Conservation (phyloP, 2,797 vertebrate species). For the Notolabrus celidotus region DNA sequence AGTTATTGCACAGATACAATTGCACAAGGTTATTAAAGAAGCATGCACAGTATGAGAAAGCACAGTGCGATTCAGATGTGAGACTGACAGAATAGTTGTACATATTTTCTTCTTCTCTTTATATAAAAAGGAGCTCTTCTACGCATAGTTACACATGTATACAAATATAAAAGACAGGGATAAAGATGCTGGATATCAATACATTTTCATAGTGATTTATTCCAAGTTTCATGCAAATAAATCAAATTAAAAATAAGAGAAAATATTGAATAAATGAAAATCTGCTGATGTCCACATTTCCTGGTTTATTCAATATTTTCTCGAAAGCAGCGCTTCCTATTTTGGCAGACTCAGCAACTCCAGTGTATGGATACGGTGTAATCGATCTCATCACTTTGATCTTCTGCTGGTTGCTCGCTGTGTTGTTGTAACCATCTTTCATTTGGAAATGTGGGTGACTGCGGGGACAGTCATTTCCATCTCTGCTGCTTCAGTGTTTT, state of each 20-base stretch:
- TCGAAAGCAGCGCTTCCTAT: slow-evolving; percentile 1
- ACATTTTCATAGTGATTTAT: too few relatives aligned
- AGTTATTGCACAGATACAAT: too few relatives aligned
- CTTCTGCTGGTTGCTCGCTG: neutral
- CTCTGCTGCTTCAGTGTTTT: neutral
- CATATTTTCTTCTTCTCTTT: too few relatives aligned
- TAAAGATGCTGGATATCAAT: neutral
- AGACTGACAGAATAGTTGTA: too few relatives aligned
- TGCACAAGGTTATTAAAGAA: too few relatives aligned
- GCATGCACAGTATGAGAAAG: too few relatives aligned
- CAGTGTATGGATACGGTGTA: neutral
- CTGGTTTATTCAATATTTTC: neutral
- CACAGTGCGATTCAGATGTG: too few relatives aligned
- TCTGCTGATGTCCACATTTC: neutral
- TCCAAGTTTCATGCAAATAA: too few relatives aligned
- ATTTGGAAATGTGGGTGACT: neutral
- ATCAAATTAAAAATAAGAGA: too few relatives aligned
- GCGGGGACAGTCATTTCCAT: neutral
- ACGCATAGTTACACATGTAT: neutral
- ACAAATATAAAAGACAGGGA: neutral
- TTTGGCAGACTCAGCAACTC: neutral
- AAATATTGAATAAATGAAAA: neutral
- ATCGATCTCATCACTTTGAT: neutral
- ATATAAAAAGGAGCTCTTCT: too few relatives aligned
- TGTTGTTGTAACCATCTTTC: neutral